Evolutionary conservation across 2,888 invertebrate species (phyloP), one percentile per base, ranked within the genome.

Genomic region (Cremastinae sp.): DNA sequence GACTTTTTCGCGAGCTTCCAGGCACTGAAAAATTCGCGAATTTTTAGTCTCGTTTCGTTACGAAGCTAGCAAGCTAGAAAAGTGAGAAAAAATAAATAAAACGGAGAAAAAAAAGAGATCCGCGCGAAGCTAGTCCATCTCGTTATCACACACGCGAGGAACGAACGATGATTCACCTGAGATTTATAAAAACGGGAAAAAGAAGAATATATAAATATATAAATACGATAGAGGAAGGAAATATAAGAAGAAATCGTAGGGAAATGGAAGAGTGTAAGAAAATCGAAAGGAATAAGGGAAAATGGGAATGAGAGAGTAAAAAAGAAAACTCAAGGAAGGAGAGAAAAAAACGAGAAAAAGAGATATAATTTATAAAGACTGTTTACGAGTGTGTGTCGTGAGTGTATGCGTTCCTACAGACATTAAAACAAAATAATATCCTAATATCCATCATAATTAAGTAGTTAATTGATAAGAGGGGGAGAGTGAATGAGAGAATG

Each of bases 361-460:
- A 85, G 83, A 86, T 85, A 87, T 80, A 79, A 80, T 87, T 88
- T 89, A 86, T 88, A 87, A 89, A 89, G 89, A 89, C 89, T 89
- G 89, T 85, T 86, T 85, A 85, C 78, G 86, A 86, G 82, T 85
- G 87, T 81, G 83, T 84, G 86, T 82, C 83, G 78, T 76, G 86
- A 77, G 83, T 85, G 85, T 83, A 85, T 85, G 87, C 84, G 83
- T 86, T 86, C 84, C 83, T 85, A 86, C 83, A 84, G 81, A 80
- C 59, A 72, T 73, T 61, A 68, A 78, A 70, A 75, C 65, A 66
- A 74, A 56, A 79, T 81, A 82, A 83, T 82, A 81, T 80, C 80
- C 79, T 83, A 80, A 80, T 83, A 82, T 81, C 81, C 79, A 83
- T 78, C 83, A 80, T 82, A 73, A 78, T 77, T 81, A 78, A 82